phyloP scores from a whole-genome alignment of 2,113 vertebrate species.

The Mellivora capensis region DNA sequence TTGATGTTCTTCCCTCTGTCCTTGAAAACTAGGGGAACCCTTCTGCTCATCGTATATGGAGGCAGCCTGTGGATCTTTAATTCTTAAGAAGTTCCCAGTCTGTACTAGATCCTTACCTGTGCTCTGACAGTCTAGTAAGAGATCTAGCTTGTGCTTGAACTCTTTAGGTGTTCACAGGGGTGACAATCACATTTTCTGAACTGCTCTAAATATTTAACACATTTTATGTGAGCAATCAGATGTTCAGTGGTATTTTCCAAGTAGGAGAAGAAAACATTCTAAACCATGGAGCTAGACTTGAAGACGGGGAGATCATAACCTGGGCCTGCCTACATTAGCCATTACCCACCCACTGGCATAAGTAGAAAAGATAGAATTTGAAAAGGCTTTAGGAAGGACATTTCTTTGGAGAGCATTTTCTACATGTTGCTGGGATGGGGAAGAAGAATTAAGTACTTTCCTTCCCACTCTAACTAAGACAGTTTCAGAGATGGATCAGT shows the following conservation, averaged over 20 bases:
- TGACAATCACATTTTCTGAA: neutral
- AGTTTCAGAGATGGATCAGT: neutral
- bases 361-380: neutral
- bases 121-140: neutral
- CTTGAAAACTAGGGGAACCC: neutral
- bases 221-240: neutral
- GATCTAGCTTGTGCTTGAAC: neutral
- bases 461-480: neutral
- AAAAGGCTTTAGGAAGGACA: neutral
- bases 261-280: slow-evolving; percentile 3
- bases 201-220: neutral
- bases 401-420: neutral
- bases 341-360: neutral
- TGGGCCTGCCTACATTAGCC: neutral
- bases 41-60: neutral
- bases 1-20: neutral
- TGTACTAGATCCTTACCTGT: neutral
- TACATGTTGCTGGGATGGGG: neutral
- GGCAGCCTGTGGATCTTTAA: neutral
- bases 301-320: neutral
- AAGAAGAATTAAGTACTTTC: neutral
- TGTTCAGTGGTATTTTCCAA: neutral
- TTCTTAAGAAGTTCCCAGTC: neutral
- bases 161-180: neutral
- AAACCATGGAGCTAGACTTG: neutral